These are phyloP conservation scores for Mythimna ferrago DNA, from an alignment of 2,888 invertebrate genomes.

Conservation along the genomic window DNA sequence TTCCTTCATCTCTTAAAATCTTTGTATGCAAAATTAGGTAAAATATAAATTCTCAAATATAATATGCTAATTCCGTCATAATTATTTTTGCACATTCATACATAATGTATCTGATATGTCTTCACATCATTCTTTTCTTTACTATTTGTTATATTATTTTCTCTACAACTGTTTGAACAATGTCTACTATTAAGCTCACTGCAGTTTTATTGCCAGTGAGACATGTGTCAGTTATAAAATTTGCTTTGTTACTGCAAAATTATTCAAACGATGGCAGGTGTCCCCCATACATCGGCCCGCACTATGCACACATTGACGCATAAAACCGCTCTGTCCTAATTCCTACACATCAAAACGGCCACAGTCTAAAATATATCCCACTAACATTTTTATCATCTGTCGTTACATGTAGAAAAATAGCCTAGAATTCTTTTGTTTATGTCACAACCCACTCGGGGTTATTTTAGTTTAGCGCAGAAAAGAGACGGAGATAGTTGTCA, in stretches of 20 bases:
- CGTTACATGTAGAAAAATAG: constrained; percentile 67
- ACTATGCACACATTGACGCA: constrained; percentile 73
- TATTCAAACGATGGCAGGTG: constrained; percentile 87
- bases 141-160: constrained; percentile 25
- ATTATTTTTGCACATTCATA: not conserved
- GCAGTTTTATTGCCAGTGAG: constrained; percentile 77
- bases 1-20: not conserved
- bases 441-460: constrained; percentile 70
- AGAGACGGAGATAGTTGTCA: constrained; percentile 84
- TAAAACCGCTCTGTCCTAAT: constrained; percentile 69
- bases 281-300: constrained; percentile 77
- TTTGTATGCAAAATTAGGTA: not conserved
- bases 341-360: constrained; percentile 65
- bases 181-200: constrained; percentile 58
- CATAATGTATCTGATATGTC: not conserved
- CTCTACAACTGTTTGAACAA: constrained; percentile 26
- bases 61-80: not conserved
- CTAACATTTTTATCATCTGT: constrained; percentile 69
- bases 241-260: constrained; percentile 83
- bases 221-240: constrained; percentile 83
- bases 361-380: constrained; percentile 69
- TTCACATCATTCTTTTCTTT: not conserved
- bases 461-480: constrained; percentile 72
- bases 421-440: constrained; percentile 73
- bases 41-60: not conserved